Evolutionary conservation across 2,888 invertebrate genomes (phyloP).

Genomic region (Girardia tigrina): DNA sequence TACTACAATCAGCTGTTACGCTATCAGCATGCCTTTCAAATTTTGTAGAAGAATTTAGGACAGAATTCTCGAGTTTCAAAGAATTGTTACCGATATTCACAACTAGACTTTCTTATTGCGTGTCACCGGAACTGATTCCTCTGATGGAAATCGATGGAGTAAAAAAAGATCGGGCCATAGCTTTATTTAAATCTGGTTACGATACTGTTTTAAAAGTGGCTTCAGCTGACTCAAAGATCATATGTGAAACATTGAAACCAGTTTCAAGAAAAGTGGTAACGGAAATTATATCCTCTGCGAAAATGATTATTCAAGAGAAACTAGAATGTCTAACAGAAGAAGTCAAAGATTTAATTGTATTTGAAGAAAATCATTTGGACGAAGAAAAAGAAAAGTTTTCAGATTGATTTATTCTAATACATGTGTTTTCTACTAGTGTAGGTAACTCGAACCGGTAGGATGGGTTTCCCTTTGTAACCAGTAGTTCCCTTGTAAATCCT

Average conservation of each 20-base stretch:
- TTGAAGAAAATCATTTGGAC: not conserved
- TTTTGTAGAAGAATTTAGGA: conserved; percentile 62
- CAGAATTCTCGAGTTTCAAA: conserved; percentile 68
- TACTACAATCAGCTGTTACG: conserved; percentile 61
- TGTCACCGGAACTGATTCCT: conserved; percentile 63
- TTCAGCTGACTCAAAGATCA: not conserved
- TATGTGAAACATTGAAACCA: not conserved
- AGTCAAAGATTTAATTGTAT: conserved; percentile 50
- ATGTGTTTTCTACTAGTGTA: too few relatives aligned
- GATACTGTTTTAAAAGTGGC: conserved; percentile 52
- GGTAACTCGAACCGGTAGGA: too few relatives aligned
- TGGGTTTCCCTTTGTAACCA: too few relatives aligned
- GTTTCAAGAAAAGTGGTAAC: conserved; percentile 61
- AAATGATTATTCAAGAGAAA: conserved; percentile 69
- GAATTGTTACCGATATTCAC: conserved; percentile 64
- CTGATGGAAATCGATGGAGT: conserved; percentile 77
- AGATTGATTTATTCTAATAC: too few relatives aligned
- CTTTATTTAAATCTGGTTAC: conserved; percentile 69
- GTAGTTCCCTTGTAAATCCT: too few relatives aligned
- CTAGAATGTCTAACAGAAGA: conserved; percentile 74
- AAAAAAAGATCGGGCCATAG: conserved; percentile 69
- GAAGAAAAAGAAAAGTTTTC: not conserved
- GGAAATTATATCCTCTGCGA: conserved; percentile 58
- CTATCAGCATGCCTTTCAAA: conserved; percentile 65
- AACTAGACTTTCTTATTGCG: conserved; percentile 65